These are phyloP conservation scores for Bolborhynchus lineola DNA, from an alignment of 2,113 vertebrate genomes.

Conservation along the genomic window DNA sequence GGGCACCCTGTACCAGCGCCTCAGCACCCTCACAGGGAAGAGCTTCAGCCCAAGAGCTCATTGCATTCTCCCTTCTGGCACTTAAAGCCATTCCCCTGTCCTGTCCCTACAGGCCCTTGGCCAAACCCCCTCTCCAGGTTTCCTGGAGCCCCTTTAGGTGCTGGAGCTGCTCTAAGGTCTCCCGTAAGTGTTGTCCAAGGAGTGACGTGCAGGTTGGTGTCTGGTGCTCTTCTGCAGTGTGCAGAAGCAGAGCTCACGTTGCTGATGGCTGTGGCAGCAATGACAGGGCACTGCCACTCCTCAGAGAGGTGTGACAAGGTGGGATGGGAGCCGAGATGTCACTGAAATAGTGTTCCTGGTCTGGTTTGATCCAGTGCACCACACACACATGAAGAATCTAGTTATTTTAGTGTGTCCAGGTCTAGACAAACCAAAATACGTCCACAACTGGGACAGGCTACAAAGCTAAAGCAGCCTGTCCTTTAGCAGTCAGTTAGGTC, in stretches of 20 bases:
- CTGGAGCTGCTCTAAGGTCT: not conserved
- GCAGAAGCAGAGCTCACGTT: rapidly evolving
- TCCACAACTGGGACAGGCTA: not conserved
- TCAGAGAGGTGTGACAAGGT: not conserved
- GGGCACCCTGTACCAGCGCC: too few relatives aligned
- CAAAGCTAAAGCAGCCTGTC: constrained; percentile 8
- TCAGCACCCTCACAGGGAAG: too few relatives aligned
- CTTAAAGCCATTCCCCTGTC: too few relatives aligned
- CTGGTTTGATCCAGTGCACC: not conserved
- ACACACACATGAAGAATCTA: not conserved
- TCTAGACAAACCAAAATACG: constrained; percentile 62
- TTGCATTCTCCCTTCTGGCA: too few relatives aligned
- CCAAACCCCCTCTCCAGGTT: not conserved
- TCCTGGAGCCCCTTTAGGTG: not conserved
- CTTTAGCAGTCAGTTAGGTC: constrained; percentile 46
- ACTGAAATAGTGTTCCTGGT: not conserved
- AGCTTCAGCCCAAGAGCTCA: too few relatives aligned
- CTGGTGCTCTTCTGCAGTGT: rapidly evolving
- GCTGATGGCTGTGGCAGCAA: not conserved
- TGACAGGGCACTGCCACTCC: not conserved
- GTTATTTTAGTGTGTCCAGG: constrained; percentile 53
- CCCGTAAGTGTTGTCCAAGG: not conserved
- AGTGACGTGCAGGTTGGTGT: not conserved
- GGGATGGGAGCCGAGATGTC: not conserved
- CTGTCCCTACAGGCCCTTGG: not conserved